Conservation (phyloP, 2,797 vertebrate species). For the Eupleurogrammus muticus region DNA sequence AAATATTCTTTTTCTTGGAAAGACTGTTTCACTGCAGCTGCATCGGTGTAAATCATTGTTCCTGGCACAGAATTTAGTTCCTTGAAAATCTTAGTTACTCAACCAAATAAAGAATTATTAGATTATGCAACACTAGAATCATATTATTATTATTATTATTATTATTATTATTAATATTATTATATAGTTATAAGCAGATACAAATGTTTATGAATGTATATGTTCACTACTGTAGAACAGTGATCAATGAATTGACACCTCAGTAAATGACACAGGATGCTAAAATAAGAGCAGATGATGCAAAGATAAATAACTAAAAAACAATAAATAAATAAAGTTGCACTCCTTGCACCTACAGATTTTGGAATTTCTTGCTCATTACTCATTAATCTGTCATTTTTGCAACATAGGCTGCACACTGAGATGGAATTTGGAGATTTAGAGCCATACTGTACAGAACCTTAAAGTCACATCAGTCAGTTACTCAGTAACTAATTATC, state of each 20-base stretch:
- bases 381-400: background rate
- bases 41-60: no score
- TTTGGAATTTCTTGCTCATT: background rate
- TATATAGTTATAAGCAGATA: no score
- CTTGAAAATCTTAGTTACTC: no score
- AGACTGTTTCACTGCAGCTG: no score
- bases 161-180: no score
- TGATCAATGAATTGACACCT: background rate
- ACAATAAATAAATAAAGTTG: background rate
- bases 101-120: background rate
- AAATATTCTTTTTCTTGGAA: background rate
- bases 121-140: background rate
- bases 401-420: background rate
- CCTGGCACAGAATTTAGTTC: no score
- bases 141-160: no score
- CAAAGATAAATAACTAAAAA: background rate
- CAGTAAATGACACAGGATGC: background rate
- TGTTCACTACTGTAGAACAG: no score
- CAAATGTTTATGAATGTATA: background rate
- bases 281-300: background rate
- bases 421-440: background rate
- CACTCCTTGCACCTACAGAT: background rate
- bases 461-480: background rate
- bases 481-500: background rate
- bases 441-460: background rate